phyloP scores from a whole-genome alignment of 2,113 vertebrate genomes.

The Sylvilagus bachmani region DNA sequence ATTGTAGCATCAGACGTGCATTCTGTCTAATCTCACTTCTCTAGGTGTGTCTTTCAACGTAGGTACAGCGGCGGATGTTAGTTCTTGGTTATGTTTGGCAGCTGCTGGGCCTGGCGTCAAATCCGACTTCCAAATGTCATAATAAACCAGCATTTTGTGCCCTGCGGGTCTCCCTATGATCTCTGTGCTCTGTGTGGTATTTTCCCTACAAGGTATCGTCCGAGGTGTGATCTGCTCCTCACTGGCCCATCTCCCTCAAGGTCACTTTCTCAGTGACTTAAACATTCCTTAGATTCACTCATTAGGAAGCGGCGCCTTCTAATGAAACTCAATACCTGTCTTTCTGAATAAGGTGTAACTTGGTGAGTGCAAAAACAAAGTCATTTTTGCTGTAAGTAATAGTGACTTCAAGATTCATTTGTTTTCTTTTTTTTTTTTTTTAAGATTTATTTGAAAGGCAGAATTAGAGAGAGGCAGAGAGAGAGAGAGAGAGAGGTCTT shows the following conservation, averaged over 20 bases:
- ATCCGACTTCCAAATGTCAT: not conserved
- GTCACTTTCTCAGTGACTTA: not conserved
- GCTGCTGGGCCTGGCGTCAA: not conserved
- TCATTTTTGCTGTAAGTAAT: conserved; percentile 8
- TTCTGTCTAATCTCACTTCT: not conserved
- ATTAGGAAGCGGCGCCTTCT: not conserved
- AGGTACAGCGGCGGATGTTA: not conserved
- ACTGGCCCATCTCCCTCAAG: not conserved
- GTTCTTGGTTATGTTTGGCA: not conserved
- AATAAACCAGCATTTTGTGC: not conserved
- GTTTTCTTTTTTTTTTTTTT: not conserved
- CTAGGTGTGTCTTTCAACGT: not conserved
- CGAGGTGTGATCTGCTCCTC: not conserved
- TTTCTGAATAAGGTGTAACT: conserved; percentile 49
- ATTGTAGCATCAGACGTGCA: not conserved
- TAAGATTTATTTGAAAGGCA: too few relatives aligned
- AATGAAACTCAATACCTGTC: not conserved
- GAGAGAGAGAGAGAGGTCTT: too few relatives aligned
- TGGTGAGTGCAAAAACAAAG: not conserved
- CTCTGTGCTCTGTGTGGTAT: not conserved
- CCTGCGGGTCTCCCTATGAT: not conserved
- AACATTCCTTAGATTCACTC: not conserved
- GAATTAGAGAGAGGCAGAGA: too few relatives aligned
- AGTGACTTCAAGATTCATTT: not conserved
- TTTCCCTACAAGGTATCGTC: not conserved